Conservation (phyloP, 1,140 invertebrate genomes). For the Mylabris phalerata region DNA sequence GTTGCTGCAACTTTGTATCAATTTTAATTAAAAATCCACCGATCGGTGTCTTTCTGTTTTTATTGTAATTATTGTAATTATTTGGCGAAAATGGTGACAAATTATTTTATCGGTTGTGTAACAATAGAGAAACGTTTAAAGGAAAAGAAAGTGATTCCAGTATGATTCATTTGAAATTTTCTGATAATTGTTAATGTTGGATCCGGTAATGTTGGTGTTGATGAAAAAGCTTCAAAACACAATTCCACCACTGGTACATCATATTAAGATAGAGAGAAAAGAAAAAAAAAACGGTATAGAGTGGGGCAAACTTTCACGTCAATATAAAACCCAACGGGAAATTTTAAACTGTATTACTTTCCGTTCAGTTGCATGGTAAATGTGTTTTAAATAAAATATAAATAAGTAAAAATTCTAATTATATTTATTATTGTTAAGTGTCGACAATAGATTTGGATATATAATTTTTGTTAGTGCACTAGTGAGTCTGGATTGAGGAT, state of each 20-base stretch:
- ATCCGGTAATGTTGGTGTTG: slow-evolving; percentile 19
- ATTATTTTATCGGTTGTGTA: slow-evolving; percentile 22
- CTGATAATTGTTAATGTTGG: slow-evolving; percentile 15
- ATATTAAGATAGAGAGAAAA: background rate
- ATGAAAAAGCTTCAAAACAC: slow-evolving; percentile 19
- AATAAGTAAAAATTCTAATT: background rate
- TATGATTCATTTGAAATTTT: slow-evolving; percentile 25
- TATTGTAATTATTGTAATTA: background rate
- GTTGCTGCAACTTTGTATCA: too few relatives aligned
- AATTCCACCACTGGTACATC: slow-evolving; percentile 25
- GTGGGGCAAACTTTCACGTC: slow-evolving; percentile 39
- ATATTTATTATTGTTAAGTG: slow-evolving; percentile 4
- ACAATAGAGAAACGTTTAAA: slow-evolving; percentile 23
- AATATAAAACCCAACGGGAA: slow-evolving; percentile 40
- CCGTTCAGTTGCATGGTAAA: slow-evolving; percentile 9
- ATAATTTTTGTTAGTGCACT: too few relatives aligned
- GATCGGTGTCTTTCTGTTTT: too few relatives aligned
- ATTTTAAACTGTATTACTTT: slow-evolving; percentile 40
- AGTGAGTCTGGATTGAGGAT: slow-evolving; percentile 6
- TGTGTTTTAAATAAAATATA: background rate
- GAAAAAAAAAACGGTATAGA: slow-evolving; percentile 14
- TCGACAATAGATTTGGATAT: background rate
- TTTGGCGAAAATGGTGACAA: slow-evolving; percentile 26
- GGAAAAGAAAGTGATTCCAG: slow-evolving; percentile 31
- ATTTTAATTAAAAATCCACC: background rate